Base-by-base conservation (phyloP, 2,888 invertebrate genomes). In the Diarsia rubi region DNA sequence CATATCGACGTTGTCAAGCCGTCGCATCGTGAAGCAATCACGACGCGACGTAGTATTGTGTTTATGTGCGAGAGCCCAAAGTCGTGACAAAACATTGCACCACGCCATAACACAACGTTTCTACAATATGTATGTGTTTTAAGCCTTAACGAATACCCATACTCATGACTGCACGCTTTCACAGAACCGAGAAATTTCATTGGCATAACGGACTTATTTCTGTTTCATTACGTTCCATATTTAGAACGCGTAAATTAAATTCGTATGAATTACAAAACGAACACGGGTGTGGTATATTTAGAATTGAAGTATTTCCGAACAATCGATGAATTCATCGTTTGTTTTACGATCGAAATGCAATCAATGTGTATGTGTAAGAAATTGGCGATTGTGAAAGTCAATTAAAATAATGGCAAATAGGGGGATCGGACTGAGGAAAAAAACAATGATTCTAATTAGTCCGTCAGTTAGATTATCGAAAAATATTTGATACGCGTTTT, bases 241-340 rank as follows among this genome's bases (percentile, higher is more conserved):
- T 86, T 77, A 80, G 84, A 37, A 70, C 52, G 59, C 83, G 70
- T 75, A 72, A 75, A 81, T 69, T 73, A 52, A 75, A 75, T 71
- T 69, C 70, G 52, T 45, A 71, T 86, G 80, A 77, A 86, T 71
- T 64, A 73, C 65, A 67, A 70, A 80, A 70, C 74, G 69, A 73
- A 73, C 77, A 85, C 86, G 81, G 11, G 68, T 66, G 8, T 70
- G 63, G 49, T 86, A 75, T 60, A 77, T 87, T 85, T 85, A 78
- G 74, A 82, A 71, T 37, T 75, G 70, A 63, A 87, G 66, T 75
- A 75, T 83, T 86, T 80, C 52, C 78, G 69, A 77, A 66, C 64
- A 73, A 77, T 77, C 73, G 62, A 65, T 63, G 60, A 75, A 75
- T 84, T 85, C 59, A 74, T 69, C 42, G 77, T 75, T 74, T 69